Evolutionary conservation across 2,113 vertebrate genomes (phyloP).

Genomic region (Scytalopus superciliaris): DNA sequence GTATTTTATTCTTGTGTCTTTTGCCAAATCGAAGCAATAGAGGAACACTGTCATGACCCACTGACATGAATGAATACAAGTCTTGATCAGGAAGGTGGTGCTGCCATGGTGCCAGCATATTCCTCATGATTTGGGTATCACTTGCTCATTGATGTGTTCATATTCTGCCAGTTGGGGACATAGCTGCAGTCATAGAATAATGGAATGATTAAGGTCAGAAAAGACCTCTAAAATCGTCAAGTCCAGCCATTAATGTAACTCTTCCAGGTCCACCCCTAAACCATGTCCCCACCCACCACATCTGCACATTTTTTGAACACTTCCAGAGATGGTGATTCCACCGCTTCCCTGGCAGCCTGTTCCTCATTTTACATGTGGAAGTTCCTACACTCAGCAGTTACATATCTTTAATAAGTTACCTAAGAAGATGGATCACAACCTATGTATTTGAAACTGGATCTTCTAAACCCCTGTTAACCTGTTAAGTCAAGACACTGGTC

Average conservation of each 20-base stretch:
- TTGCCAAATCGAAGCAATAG: background rate
- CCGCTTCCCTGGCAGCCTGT: background rate
- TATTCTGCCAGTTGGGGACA: background rate
- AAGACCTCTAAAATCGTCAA: background rate
- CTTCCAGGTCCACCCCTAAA: too few species aligned
- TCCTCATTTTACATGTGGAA: background rate
- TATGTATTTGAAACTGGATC: background rate
- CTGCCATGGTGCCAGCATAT: background rate
- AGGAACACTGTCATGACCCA: rapidly evolving
- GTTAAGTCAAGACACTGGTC: background rate
- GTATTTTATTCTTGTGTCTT: background rate
- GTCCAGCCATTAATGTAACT: background rate
- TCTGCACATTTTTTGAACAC: rapidly evolving
- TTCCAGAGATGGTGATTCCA: background rate
- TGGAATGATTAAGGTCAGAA: background rate
- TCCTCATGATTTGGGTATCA: background rate
- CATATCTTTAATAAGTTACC: background rate
- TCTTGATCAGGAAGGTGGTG: background rate
- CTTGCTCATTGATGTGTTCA: background rate
- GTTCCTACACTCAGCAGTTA: background rate
- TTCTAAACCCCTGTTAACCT: background rate
- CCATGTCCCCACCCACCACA: background rate
- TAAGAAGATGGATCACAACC: background rate
- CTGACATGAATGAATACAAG: background rate
- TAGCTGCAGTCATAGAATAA: background rate